A percentile compares a stretch with the other conserved stretches of the same genome.
These are phyloP conservation scores for Bothrops jararaca DNA, from an alignment of 2,113 vertebrate species.

Conservation along the genomic window DNA sequence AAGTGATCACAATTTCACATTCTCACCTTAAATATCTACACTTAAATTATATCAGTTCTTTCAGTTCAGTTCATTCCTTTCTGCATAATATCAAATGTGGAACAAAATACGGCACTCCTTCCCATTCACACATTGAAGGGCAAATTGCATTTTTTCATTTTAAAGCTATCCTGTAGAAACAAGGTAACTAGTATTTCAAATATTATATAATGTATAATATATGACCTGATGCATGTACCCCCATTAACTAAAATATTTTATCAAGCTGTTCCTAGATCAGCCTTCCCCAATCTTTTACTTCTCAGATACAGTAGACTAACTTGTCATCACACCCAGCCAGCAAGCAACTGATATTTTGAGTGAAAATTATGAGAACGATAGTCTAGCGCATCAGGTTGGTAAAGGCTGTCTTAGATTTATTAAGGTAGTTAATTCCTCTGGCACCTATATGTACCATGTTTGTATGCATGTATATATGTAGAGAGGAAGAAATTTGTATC, in stretches of 20 bases:
- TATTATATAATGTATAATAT: not conserved
- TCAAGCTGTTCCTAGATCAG: not conserved
- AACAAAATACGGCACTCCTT: not conserved
- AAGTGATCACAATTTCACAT: not conserved
- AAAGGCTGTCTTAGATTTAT: not conserved
- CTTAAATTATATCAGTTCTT: not conserved
- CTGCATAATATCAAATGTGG: not conserved
- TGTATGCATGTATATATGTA: not conserved
- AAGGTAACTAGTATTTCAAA: not conserved
- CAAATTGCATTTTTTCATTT: not conserved
- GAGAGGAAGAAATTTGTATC: not conserved
- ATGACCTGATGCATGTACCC: not conserved
- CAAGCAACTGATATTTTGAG: not conserved
- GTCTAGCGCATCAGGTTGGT: not conserved
- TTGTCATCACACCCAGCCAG: not conserved
- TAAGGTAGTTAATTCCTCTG: not conserved
- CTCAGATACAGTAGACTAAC: not conserved
- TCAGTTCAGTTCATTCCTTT: not conserved
- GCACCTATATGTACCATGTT: not conserved
- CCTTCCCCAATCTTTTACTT: not conserved
- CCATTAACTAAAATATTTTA: not conserved
- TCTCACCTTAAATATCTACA: not conserved
- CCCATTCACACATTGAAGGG: not conserved
- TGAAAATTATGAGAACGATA: not conserved
- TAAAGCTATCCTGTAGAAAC: not conserved